These are phyloP conservation scores for Elephantulus edwardii DNA, from an alignment of 2,113 vertebrate species.

Conservation along the genomic window DNA sequence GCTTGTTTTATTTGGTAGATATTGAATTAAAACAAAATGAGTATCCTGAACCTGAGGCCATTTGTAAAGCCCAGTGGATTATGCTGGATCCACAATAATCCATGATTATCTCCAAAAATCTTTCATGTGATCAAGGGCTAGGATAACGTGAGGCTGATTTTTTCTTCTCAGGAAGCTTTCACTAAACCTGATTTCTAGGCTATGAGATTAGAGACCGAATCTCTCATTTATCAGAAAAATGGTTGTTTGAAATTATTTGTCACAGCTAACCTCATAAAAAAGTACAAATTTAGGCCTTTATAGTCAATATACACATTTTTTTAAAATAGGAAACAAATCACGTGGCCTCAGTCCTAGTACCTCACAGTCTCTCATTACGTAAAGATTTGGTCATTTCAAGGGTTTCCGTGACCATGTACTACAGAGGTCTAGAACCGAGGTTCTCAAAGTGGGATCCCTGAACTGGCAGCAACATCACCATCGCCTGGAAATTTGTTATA, in stretches of 20 bases:
- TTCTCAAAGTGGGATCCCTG: neutral
- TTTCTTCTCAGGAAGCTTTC: slow-evolving; percentile 47
- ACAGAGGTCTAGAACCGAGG: neutral
- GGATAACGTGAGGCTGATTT: slow-evolving; percentile 35
- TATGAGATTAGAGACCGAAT: slow-evolving; percentile 43
- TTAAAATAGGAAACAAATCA: neutral
- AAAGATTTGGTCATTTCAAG: slow-evolving; percentile 12
- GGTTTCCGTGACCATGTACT: neutral
- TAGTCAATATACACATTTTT: neutral
- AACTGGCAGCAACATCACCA: neutral
- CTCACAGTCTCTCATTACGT: neutral
- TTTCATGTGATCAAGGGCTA: slow-evolving; percentile 46
- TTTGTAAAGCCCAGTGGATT: slow-evolving; percentile 61
- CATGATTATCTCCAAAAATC: slow-evolving; percentile 59
- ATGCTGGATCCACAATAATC: slow-evolving; percentile 66
- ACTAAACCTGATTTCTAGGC: slow-evolving; percentile 42
- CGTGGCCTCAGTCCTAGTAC: neutral
- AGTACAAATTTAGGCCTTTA: too few relatives aligned
- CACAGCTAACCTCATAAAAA: slow-evolving; percentile 43
- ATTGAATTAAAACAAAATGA: slow-evolving; percentile 61
- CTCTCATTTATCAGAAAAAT: slow-evolving; percentile 38
- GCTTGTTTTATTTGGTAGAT: neutral
- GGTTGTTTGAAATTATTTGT: slow-evolving; percentile 39
- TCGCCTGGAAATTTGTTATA: neutral
- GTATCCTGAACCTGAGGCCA: slow-evolving; percentile 10